Conservation (phyloP, 2,888 invertebrate species). For the Eupithecia subfuscata region DNA sequence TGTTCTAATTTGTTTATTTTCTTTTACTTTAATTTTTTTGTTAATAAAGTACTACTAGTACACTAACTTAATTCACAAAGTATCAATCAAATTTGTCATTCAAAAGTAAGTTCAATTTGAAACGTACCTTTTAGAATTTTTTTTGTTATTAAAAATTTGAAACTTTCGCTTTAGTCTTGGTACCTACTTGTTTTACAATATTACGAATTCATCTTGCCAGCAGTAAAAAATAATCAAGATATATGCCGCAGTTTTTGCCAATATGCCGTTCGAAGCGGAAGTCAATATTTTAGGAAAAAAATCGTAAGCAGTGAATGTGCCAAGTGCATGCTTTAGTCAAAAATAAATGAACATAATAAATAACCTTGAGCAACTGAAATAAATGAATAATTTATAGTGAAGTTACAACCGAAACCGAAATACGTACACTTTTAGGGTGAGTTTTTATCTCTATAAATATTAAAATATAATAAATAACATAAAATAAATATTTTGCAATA, state of each 20-base stretch:
- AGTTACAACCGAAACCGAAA: conserved; percentile 31
- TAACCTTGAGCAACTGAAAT: conserved; percentile 28
- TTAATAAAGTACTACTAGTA: too few relatives aligned
- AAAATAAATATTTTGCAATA: conserved; percentile 31
- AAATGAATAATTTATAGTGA: conserved; percentile 29
- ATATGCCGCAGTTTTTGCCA: background rate
- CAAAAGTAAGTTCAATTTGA: too few relatives aligned
- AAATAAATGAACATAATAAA: conserved; percentile 30
- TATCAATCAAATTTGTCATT: too few relatives aligned
- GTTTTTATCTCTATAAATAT: conserved; percentile 57
- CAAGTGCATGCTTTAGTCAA: conserved; percentile 54
- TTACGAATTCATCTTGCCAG: background rate
- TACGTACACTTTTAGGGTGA: conserved; percentile 55
- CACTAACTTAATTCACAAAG: too few relatives aligned
- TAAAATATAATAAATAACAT: conserved; percentile 42
- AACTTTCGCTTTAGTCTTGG: too few relatives aligned
- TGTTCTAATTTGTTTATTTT: too few relatives aligned
- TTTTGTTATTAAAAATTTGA: too few relatives aligned
- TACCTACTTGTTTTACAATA: too few relatives aligned
- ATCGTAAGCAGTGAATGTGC: conserved; percentile 63
- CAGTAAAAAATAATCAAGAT: background rate
- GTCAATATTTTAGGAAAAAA: background rate
- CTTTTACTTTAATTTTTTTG: too few relatives aligned
- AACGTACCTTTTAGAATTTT: too few relatives aligned
- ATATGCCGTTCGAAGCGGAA: background rate